Percentiles rank a stretch among this genome's conserved stretches.
phyloP scores from a whole-genome alignment of 1,140 invertebrate species.

The Bombus pyrosoma region DNA sequence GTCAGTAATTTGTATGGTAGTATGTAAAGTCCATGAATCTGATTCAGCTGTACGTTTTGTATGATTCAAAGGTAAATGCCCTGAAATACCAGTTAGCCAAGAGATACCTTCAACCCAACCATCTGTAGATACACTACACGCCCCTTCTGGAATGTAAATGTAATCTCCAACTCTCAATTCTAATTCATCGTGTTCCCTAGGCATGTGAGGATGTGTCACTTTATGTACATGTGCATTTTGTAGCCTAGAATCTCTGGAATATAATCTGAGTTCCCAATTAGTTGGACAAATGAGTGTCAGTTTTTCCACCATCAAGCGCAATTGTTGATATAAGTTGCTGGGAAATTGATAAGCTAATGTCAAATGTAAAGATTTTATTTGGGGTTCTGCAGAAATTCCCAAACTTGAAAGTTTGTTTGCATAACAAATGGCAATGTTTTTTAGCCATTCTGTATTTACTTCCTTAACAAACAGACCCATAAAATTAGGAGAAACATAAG shows the following conservation, averaged over 20 bases:
- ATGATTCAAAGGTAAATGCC: constrained; percentile 91
- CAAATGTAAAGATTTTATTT: constrained; percentile 92
- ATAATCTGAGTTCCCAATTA: constrained; percentile 93
- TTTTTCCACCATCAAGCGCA: constrained; percentile 89
- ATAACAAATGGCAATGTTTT: constrained; percentile 89
- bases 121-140: constrained; percentile 88
- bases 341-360: constrained; percentile 95
- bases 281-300: constrained; percentile 86
- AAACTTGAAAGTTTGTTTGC: constrained; percentile 89
- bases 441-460: constrained; percentile 89
- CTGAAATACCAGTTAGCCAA: constrained; percentile 92
- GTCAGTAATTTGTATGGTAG: constrained; percentile 84
- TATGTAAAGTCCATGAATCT: constrained; percentile 94
- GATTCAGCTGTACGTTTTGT: constrained; percentile 92
- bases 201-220: constrained; percentile 90
- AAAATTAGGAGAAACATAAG: constrained; percentile 92
- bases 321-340: constrained; percentile 86
- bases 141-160: constrained; percentile 90
- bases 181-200: constrained; percentile 91
- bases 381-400: constrained; percentile 87
- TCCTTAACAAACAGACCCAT: constrained; percentile 93
- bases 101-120: constrained; percentile 94
- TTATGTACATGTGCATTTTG: constrained; percentile 88
- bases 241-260: constrained; percentile 91
- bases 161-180: constrained; percentile 93